phyloP scores from a whole-genome alignment of 2,113 vertebrate genomes.

The Erythrocercus mccallii region DNA sequence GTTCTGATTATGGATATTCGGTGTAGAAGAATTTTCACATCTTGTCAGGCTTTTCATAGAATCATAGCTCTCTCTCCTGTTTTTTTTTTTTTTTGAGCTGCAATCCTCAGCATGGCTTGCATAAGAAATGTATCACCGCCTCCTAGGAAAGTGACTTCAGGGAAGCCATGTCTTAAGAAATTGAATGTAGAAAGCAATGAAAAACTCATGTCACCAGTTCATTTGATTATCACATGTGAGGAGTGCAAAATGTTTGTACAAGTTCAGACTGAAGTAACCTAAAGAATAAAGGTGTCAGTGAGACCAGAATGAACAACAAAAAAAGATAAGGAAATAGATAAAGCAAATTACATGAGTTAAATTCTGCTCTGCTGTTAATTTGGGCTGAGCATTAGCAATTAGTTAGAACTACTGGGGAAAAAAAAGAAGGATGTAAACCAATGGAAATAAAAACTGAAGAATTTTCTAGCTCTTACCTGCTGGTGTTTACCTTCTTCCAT shows the following conservation, averaged over 20 bases:
- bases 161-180: neutral
- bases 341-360: neutral
- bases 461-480: neutral
- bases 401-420: neutral
- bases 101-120: neutral
- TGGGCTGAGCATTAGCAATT: neutral
- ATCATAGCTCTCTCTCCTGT: neutral
- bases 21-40: rapidly evolving
- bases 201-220: neutral
- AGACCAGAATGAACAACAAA: neutral
- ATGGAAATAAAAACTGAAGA: neutral
- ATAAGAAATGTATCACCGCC: neutral
- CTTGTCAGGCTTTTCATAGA: neutral
- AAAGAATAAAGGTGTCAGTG: neutral
- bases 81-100: neutral
- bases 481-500: neutral
- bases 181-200: neutral
- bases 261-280: neutral
- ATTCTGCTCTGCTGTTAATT: neutral
- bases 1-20: neutral
- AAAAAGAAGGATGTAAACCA: neutral
- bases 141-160: neutral
- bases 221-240: neutral
- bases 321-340: neutral
- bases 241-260: neutral